Conservation (phyloP, 2,797 vertebrate genomes). For the Petrocephalus schoutedeni region DNA sequence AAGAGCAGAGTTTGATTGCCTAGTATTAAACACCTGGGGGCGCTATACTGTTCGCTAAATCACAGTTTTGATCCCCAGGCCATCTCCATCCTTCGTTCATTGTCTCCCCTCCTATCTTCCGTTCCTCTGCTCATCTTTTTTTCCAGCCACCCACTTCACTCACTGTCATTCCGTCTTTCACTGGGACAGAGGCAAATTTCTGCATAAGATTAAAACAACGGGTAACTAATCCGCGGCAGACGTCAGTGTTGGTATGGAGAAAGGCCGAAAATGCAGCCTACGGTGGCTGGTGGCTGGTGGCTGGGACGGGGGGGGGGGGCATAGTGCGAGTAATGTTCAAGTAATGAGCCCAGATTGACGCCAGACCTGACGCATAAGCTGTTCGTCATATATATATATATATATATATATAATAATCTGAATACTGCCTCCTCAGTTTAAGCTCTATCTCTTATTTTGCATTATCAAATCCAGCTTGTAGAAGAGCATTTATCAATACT, state of each 20-base stretch:
- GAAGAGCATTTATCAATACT: not conserved
- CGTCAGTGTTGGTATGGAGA: not conserved
- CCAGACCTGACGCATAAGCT: not conserved
- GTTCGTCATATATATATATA: not conserved
- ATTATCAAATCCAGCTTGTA: not conserved
- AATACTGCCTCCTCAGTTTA: not conserved
- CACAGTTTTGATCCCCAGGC: not conserved
- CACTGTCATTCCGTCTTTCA: not conserved
- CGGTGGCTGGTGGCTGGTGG: not conserved
- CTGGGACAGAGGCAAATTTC: not conserved
- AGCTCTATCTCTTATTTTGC: not conserved
- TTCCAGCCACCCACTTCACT: not conserved
- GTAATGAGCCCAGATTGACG: not conserved
- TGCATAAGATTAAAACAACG: not conserved
- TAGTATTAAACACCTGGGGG: not conserved
- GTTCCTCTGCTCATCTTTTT: not conserved
- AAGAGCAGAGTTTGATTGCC: not conserved
- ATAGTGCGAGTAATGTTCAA: not conserved
- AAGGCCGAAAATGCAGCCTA: not conserved
- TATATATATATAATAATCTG: not conserved
- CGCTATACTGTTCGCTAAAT: not conserved
- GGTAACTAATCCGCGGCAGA: not conserved
- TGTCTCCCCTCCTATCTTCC: not conserved
- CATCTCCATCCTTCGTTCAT: not conserved
- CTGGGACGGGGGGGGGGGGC: not conserved